Evolutionary conservation across 2,888 invertebrate genomes (phyloP), one percentile per base, ranked within the genome.

Genomic region (Tinea pellionella): DNA sequence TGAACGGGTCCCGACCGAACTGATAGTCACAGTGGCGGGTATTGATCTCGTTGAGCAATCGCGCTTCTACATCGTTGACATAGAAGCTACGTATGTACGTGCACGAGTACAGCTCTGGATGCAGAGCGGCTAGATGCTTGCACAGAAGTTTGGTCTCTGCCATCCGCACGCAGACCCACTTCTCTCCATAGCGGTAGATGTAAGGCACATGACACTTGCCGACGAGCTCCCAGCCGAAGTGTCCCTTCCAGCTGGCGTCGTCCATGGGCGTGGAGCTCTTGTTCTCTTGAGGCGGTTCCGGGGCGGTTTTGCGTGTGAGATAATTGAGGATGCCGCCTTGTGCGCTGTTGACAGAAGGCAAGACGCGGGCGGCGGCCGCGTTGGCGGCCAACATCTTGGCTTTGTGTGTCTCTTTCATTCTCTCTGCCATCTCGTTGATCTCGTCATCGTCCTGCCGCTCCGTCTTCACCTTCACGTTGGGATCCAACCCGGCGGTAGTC

Each of bases 111-210:
- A 96, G 94, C 73, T 96, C 96, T 65, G 94, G 93, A 75, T 97
- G 96, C 60, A 97, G 89, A 74, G 94, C 94, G 75, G 92, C 94
- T 70, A 96, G 90, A 84, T 96, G 95, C 83, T 96, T 96, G 75
- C 95, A 94, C 19, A 97, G 89, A 56, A 97, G 89, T 78, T 97
- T 97, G 70, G 92, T 90, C 78, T 98, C 98, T 19, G 97, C 94
- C 92, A 98, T 96, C 61, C 96, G 90, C 59, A 98, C 97, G n/a
- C 97, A 94, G 73, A 96, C 95, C 77, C 95, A 97, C 75, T 94
- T 94, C 74, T 95, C 95, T 15, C 92, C 90, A 59, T 92, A 90
- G 16, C 98, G 90, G 72, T 93, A 92, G 65, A 98, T 94, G 77
- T 94, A 97, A 0, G 98, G 98, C 72, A 98, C 94, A 77, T 93